Evolutionary conservation across 1,140 invertebrate species (phyloP).

Genomic region (Meloidogyne floridensis): DNA sequence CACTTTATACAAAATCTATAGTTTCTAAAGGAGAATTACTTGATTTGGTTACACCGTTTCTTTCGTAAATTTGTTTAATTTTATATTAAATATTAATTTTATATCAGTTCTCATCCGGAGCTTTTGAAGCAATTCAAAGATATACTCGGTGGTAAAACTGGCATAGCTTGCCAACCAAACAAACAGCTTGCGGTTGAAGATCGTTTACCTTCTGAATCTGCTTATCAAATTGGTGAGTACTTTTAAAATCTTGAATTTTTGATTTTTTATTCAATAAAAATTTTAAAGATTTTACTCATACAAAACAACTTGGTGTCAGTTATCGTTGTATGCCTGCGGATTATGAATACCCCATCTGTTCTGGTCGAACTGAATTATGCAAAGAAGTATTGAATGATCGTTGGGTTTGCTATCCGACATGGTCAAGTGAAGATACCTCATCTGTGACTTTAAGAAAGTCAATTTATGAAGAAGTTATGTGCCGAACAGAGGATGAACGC

Average conservation of each 20-base stretch:
- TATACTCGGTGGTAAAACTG: slow-evolving; percentile 61
- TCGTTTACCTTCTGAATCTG: slow-evolving; percentile 91
- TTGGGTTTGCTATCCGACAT: slow-evolving; percentile 95
- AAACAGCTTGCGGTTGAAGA: slow-evolving; percentile 84
- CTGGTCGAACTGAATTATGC: slow-evolving; percentile 41
- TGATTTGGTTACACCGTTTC: slow-evolving; percentile 82
- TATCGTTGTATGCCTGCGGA: slow-evolving; percentile 37
- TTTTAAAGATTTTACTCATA: slow-evolving; percentile 77
- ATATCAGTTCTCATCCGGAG: slow-evolving; percentile 75
- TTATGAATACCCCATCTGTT: slow-evolving; percentile 27
- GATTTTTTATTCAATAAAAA: too few species aligned
- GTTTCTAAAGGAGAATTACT: slow-evolving; percentile 85
- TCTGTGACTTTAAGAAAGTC: slow-evolving; percentile 83
- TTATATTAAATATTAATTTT: not conserved
- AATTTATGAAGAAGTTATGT: slow-evolving; percentile 23
- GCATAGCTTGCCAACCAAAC: slow-evolving; percentile 26
- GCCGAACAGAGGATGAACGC: slow-evolving; percentile 24
- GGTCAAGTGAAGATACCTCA: slow-evolving; percentile 92
- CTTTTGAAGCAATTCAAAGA: slow-evolving; percentile 83
- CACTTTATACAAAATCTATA: slow-evolving; percentile 89
- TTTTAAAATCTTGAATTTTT: too few species aligned
- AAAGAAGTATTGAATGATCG: slow-evolving; percentile 37
- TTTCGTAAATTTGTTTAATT: slow-evolving; percentile 68
- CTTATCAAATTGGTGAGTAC: slow-evolving; percentile 74
- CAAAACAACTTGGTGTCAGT: slow-evolving; percentile 42